Evolutionary conservation across 2,797 vertebrate genomes (phyloP).

Genomic region (Notamacropus eugenii): DNA sequence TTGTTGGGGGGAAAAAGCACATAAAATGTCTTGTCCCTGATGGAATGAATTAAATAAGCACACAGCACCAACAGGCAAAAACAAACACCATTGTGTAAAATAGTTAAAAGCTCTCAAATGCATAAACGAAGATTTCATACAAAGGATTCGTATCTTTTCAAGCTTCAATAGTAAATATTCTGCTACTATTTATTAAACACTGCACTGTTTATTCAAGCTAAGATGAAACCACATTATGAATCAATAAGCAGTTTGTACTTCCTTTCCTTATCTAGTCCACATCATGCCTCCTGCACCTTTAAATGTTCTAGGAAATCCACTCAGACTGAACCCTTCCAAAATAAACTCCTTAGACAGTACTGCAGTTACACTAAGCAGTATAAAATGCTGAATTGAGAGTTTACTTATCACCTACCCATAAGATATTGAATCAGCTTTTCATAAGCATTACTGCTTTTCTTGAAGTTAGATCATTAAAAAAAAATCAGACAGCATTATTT

Average conservation of each 20-base stretch:
- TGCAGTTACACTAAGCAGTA: slow-evolving; percentile 96
- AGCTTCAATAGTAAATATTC: slow-evolving; percentile 99
- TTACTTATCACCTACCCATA: slow-evolving; percentile 87
- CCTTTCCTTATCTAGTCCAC: slow-evolving; percentile 92
- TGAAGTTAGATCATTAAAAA: slow-evolving; percentile 93
- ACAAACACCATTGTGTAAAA: slow-evolving; percentile 94
- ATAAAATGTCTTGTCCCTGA: slow-evolving; percentile 95
- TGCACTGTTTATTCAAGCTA: slow-evolving; percentile 98
- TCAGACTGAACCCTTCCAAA: slow-evolving; percentile 88
- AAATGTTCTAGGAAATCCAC: slow-evolving; percentile 91
- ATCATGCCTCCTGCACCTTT: slow-evolving; percentile 94
- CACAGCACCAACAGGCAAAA: slow-evolving; percentile 94
- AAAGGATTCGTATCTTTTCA: slow-evolving; percentile 98
- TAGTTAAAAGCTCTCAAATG: slow-evolving; percentile 94
- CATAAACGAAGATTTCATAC: slow-evolving; percentile 99
- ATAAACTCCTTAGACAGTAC: slow-evolving; percentile 95
- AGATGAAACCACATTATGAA: slow-evolving; percentile 93
- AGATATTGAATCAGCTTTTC: slow-evolving; percentile 96
- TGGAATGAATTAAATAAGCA: slow-evolving; percentile 99
- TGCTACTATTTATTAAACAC: slow-evolving; percentile 96
- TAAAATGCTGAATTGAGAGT: slow-evolving; percentile 92
- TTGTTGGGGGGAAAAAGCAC: slow-evolving; percentile 88
- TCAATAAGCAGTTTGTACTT: slow-evolving; percentile 90
- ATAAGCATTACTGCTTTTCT: slow-evolving; percentile 94
- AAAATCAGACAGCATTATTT: slow-evolving; percentile 90